Percentiles rank a stretch among this genome's conserved stretches.
phyloP scores from a whole-genome alignment of 1,140 invertebrate species.

The Daktulosphaira vitifoliae region DNA sequence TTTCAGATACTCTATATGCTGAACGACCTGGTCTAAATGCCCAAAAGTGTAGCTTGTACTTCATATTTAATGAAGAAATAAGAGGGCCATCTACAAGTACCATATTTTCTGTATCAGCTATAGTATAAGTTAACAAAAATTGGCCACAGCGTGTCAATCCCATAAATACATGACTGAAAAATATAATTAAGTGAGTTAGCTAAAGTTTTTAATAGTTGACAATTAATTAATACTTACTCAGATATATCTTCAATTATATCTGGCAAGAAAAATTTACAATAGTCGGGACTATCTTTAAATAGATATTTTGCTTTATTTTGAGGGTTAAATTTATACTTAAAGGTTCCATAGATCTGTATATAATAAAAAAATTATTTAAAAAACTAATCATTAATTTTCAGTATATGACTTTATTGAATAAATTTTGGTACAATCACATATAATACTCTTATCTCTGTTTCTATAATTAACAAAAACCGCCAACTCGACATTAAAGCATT shows the following conservation, averaged over 20 bases:
- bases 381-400: no score
- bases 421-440: no score
- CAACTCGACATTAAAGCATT: no score
- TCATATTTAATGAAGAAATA: slow-evolving; percentile 45
- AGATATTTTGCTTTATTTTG: slow-evolving; percentile 31
- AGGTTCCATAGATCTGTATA: slow-evolving; percentile 11
- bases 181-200: not conserved
- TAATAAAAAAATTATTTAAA: no score
- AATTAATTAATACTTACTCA: slow-evolving; percentile 27
- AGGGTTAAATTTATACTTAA: slow-evolving; percentile 22
- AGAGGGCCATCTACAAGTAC: slow-evolving; percentile 41
- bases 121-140: slow-evolving; percentile 80
- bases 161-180: slow-evolving; percentile 68
- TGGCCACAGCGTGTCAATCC: slow-evolving; percentile 87
- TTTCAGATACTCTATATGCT: slow-evolving; percentile 56
- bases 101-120: slow-evolving; percentile 41
- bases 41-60: slow-evolving; percentile 64
- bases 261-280: slow-evolving; percentile 29
- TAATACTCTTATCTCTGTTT: no score
- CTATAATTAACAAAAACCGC: no score
- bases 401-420: no score
- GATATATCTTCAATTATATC: slow-evolving; percentile 33
- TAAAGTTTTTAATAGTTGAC: no score
- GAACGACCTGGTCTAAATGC: slow-evolving; percentile 53
- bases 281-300: slow-evolving; percentile 32